These are phyloP conservation scores for Chionoecetes opilio DNA, from an alignment of 1,140 invertebrate species.

Conservation along the genomic window DNA sequence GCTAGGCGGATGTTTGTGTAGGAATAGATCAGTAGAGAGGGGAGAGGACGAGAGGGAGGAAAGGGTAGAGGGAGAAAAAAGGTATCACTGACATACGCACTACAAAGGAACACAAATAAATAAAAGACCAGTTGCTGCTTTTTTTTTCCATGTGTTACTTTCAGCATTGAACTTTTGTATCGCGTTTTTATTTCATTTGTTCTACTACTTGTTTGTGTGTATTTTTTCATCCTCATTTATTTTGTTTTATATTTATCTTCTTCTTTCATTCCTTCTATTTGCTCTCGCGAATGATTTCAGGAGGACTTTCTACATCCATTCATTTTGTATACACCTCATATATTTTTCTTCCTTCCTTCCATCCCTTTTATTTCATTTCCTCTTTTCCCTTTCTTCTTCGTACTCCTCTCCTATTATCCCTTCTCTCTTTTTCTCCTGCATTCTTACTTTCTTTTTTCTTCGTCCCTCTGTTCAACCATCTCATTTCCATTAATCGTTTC, in stretches of 20 bases:
- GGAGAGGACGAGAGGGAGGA: not conserved
- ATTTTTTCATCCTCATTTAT: not conserved
- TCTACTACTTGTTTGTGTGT: not conserved
- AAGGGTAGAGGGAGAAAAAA: not conserved
- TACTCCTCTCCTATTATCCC: not conserved
- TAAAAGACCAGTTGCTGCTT: not conserved
- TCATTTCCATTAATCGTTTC: not conserved
- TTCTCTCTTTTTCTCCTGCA: no score
- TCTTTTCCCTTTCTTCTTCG: not conserved
- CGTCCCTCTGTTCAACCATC: not conserved
- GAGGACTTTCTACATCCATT: no score
- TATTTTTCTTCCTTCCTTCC: not conserved
- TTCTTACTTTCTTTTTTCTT: no score
- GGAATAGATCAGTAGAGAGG: conserved; percentile 28
- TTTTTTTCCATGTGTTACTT: no score
- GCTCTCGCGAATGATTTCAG: not conserved
- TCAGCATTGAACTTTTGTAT: no score
- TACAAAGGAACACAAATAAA: not conserved
- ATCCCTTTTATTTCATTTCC: not conserved
- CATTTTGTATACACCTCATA: no score
- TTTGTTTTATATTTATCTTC: not conserved
- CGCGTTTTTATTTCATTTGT: no score
- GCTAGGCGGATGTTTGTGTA: not conserved
- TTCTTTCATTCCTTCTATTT: not conserved
- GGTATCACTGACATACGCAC: not conserved